Evolutionary conservation across 2,888 invertebrate species (phyloP).

Genomic region (Drosophila colorata): DNA sequence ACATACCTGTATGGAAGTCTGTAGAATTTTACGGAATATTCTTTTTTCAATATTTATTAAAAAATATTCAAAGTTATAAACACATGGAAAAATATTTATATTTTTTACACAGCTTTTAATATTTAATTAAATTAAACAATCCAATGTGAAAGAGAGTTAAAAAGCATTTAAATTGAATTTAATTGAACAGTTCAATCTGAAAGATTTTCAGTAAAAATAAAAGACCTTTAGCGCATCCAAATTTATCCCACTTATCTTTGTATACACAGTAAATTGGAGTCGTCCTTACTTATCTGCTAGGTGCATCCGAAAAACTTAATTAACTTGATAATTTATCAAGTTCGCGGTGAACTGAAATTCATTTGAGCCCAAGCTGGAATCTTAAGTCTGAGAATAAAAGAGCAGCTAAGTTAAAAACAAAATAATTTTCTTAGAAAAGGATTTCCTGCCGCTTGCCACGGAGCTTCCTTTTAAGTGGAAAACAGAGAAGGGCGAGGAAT

Average conservation of each 20-base stretch:
- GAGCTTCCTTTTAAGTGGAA: constrained; percentile 13
- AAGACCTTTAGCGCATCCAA: not conserved
- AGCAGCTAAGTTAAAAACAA: constrained; percentile 42
- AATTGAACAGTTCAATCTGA: too few species aligned
- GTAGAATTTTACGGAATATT: too few species aligned
- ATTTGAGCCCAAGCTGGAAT: constrained; percentile 49
- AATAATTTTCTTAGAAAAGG: constrained; percentile 57
- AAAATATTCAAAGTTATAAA: too few species aligned
- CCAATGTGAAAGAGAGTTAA: too few species aligned
- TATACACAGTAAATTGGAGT: constrained; percentile 15
- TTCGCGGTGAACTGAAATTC: constrained; percentile 75
- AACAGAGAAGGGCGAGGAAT: too few species aligned
- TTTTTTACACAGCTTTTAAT: not conserved
- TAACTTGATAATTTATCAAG: constrained; percentile 84
- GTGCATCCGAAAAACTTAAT: constrained; percentile 75
- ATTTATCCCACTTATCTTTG: not conserved
- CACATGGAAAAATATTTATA: too few species aligned
- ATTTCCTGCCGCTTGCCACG: constrained; percentile 58
- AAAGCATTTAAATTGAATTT: too few species aligned
- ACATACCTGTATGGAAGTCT: too few species aligned
- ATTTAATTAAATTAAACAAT: not conserved
- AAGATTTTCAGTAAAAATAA: not conserved
- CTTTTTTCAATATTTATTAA: too few species aligned
- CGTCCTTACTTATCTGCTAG: constrained; percentile 20
- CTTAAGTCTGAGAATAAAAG: constrained; percentile 29